Evolutionary conservation across 23 tunicate species (phyloP), one percentile per base, ranked within the genome.

Genomic region (Botrylloides violaceus): DNA sequence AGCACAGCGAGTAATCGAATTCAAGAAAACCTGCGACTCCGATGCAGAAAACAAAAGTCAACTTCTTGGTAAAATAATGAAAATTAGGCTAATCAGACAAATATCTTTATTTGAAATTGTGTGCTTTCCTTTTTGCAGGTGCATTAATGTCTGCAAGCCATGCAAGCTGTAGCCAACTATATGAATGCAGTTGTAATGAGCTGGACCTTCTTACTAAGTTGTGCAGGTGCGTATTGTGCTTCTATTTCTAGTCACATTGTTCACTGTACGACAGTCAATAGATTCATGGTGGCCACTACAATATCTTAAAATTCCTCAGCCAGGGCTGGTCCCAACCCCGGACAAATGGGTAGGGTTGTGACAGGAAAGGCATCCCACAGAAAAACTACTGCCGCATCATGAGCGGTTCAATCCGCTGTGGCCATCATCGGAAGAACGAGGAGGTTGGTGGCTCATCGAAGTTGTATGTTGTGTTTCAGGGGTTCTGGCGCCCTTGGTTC

Each of bases 401-500:
- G n/a, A n/a, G n/a, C n/a, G n/a, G n/a, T n/a, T n/a, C n/a, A n/a
- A n/a, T n/a, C n/a, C n/a, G n/a, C n/a, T n/a, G n/a, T n/a, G n/a
- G n/a, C n/a, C n/a, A n/a, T n/a, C n/a, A n/a, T n/a, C n/a, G n/a
- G n/a, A n/a, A n/a, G n/a, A n/a, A n/a, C n/a, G n/a, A n/a, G n/a
- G n/a, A n/a, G n/a, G n/a, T n/a, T n/a, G n/a, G n/a, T n/a, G n/a
- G n/a, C n/a, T n/a, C n/a, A n/a, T n/a, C n/a, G n/a, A n/a, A n/a
- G n/a, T n/a, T 43, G 53, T 7, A 7, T 43, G 9, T 43, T 43
- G 53, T 15, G 18, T 72, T 53, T 3, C 74, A 85, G 98, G 59
- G 80, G 71, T 6, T 47, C 81, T 25, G 98, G 98, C 29, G 94
- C 98, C 12, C 75, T 85, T 21, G 94, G 98, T 15, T 85, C 98